Base-by-base conservation (phyloP, 2,888 invertebrate genomes). In the Artemia sp. region DNA sequence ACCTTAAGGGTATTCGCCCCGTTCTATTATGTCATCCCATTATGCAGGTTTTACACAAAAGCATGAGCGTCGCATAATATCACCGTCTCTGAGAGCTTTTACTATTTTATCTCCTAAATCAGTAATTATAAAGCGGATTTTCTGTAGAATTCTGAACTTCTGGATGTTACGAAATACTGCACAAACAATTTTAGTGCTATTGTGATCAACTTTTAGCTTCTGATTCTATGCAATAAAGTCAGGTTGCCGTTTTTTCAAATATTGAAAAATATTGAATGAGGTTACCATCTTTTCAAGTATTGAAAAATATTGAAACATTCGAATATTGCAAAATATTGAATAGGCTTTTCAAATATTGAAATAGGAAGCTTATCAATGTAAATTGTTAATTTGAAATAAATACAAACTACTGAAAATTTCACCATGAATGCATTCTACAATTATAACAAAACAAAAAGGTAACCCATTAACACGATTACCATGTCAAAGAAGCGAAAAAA, bases 81-180 rank as follows among this genome's bases (percentile, higher is more conserved):
- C 58, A 58, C 58, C 58, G 58, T 58, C 58, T 8, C 58, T 58
- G 58, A 58, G 58, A 58, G 58, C 58, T 14, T 58, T 58, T n/a
- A 58, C 58, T 58, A 58, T 58, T 8, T 58, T 58, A 58, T 6
- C 58, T 5, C 58, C 58, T 58, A 14, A 8, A 58, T 24, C 2
- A 24, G 24, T 24, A 4, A 24, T 24, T 24, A 24, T 24, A 24
- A 24, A 24, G 24, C 4, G 4, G 24, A 24, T 4, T 24, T 24
- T 24, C 24, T 24, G 4, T 24, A 24, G 24, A 24, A 24, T 24
- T 24, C 2, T 24, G 24, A 24, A 24, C 58, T 58, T 58, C 8
- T 58, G n/a, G 58, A 58, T 6, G n/a, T 7, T 58, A 58, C n/a
- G n/a, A 58, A 6, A 14, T 58, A 58, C 8, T 58, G 58, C 58